A percentile compares a stretch with the other conserved stretches of the same genome.
These are phyloP conservation scores for Torymus auratus DNA, from an alignment of 2,888 invertebrate species.

Conservation along the genomic window DNA sequence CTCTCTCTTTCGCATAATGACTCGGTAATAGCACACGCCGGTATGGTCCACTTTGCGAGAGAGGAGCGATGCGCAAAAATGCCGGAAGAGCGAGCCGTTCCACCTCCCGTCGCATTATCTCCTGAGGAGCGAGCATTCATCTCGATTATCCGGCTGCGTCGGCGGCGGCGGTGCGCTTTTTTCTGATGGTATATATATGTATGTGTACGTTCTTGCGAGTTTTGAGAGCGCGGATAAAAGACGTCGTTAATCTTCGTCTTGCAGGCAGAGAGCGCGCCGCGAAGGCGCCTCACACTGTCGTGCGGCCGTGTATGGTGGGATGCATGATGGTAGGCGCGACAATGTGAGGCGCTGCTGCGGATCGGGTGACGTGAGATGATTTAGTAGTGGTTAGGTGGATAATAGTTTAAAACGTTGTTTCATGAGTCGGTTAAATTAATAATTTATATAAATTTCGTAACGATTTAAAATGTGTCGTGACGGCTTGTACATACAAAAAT, in stretches of 20 bases:
- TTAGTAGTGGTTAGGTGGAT: too few species aligned
- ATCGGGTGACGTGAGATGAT: too few species aligned
- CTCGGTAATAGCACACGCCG: constrained; percentile 33
- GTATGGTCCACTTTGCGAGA: constrained; percentile 24
- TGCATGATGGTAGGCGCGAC: constrained; percentile 36
- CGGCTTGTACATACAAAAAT: too few species aligned
- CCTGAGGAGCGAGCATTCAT: neutral
- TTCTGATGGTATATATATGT: neutral
- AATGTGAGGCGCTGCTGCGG: too few species aligned
- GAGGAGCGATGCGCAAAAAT: constrained; percentile 13
- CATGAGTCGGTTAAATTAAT: too few species aligned
- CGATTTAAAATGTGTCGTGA: too few species aligned
- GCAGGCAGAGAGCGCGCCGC: constrained; percentile 6
- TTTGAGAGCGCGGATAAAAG: neutral
- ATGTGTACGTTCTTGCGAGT: neutral
- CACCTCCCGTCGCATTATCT: neutral
- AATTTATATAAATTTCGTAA: too few species aligned
- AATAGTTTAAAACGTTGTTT: too few species aligned
- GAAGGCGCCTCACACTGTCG: neutral
- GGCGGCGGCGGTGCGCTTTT: neutral
- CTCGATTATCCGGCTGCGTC: neutral
- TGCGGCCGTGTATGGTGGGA: neutral
- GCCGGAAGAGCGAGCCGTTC: constrained; percentile 20
- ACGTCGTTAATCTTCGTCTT: neutral
- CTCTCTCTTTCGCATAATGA: constrained; percentile 35